Conservation (phyloP, 2,797 vertebrate species). For the Myripristis jacobus region DNA sequence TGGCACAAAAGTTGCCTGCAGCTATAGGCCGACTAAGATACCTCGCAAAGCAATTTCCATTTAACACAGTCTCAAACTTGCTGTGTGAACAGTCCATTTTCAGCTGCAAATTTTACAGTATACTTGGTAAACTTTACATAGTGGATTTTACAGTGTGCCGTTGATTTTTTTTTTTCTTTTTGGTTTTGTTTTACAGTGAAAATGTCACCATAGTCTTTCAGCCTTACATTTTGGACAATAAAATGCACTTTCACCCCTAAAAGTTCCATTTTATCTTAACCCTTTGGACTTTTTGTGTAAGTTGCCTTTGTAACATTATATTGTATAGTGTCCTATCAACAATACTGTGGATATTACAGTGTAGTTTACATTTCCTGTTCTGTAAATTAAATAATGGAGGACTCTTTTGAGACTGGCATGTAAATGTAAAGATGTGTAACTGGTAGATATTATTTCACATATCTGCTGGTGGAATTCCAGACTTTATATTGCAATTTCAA, state of each 20-base stretch:
- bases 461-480: background rate
- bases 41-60: conserved; percentile 7
- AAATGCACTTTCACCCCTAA: conserved; percentile 4
- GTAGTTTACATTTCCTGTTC: conserved; percentile 3
- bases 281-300: background rate
- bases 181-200: too few species aligned
- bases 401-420: conserved; percentile 5
- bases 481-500: too few species aligned
- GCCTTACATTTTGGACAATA: background rate
- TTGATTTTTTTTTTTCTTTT: too few species aligned
- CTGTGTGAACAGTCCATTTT: background rate
- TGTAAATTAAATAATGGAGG: conserved; percentile 10
- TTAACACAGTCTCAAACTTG: conserved; percentile 8
- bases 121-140: conserved; percentile 4
- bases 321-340: background rate
- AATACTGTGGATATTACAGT: background rate
- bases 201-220: background rate
- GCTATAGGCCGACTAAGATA: conserved; percentile 7
- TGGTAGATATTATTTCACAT: background rate
- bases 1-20: conserved; percentile 24
- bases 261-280: background rate
- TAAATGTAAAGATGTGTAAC: conserved; percentile 26
- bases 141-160: conserved; percentile 5
- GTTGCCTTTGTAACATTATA: background rate
- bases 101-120: conserved; percentile 6